Evolutionary conservation across 2,113 vertebrate genomes (phyloP), one percentile per base, ranked within the genome.

Genomic region (Macheiramphus alcinus): DNA sequence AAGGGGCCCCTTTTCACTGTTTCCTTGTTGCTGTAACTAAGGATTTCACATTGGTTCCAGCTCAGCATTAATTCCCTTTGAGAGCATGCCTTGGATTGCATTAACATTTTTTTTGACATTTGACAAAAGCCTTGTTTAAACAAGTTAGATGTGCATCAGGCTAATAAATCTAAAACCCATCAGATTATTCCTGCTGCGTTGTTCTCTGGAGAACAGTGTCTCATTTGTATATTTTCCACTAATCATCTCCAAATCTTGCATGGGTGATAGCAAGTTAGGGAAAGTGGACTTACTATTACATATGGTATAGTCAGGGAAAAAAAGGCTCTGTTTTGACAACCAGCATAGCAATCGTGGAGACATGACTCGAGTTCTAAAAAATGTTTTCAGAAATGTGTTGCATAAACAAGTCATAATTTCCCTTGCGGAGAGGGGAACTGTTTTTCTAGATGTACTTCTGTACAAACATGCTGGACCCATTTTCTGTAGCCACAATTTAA

Each of bases 261-360:
- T 16, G 91, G 95, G 71, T 80, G 80, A 95, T 96, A 95, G 53
- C 95, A 76, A 89, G 74, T 95, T 82, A 95, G 74, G 95, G 80
- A 97, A 94, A 95, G 86, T 85, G 86, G 89, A 73, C 92, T 94
- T 86, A 56, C 36, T 27, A 65, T 95, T 94, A 87, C 95, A 96
- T 95, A 95, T 90, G 94, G 97, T 91, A 75, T 36, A 94, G 93
- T 71, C 80, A 82, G 80, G 93, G 89, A 85, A 91, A 94, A 88
- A 90, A 86, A 68, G 29, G 38, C 86, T 94, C 93, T 97, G 97
- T 97, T 97, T 97, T 97, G 97, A 97, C 97, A 97, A 97, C 97
- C 78, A 73, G 45, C 93, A 76, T 32, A 95, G 95, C 86, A 62
- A 95, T 97, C 91, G 72, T 7, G 10, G 97, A 96, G 97, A 97